Evolutionary conservation across 2,888 invertebrate species (phyloP), one percentile per base, ranked within the genome.

Genomic region (Apomyelois bistriatella): DNA sequence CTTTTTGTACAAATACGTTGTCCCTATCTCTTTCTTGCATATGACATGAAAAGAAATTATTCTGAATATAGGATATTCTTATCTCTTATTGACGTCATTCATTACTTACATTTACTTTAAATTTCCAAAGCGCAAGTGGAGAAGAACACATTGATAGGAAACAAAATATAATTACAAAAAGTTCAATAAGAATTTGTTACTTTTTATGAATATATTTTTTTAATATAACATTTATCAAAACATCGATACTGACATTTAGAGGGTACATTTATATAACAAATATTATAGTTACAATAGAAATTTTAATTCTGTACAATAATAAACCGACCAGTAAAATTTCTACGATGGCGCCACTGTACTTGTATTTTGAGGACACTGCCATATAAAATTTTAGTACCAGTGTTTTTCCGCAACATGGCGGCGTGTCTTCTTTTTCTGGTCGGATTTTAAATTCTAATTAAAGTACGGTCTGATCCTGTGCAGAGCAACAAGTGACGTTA

Each of bases 231-330:
- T 46, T 46, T 46, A 46, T 46, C 32, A 46, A 46, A 46, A 32
- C 46, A 46, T 30, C 22, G 30, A 46, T 46, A 46, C 30, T 30
- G 13, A 43, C 40, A 40, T 46, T 22, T 3, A 22, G 22, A 22
- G 22, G 22, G 22, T 22, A 22, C 22, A 22, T 22, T 22, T 22
- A 22, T 22, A 22, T 22, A 22, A 46, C 32, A 46, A 46, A 46
- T 13, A n/a, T 46, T 46, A 32, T 32, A 46, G 32, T 46, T 46
- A 46, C 46, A 46, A 43, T 46, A 32, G 32, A 46, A 46, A 46
- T 46, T 46, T 46, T 46, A 32, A 46, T 46, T n/a, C 30, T 46
- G 46, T 46, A 48, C 38, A 38, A 28, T 49, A 37, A 28, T 38
- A 38, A 15, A 13, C 40, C 7, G 16, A 40, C 40, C 40, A 40